Percentiles rank a stretch among this genome's conserved stretches.
phyloP scores from a whole-genome alignment of 2,888 invertebrate genomes.

The Auanema sp. region DNA sequence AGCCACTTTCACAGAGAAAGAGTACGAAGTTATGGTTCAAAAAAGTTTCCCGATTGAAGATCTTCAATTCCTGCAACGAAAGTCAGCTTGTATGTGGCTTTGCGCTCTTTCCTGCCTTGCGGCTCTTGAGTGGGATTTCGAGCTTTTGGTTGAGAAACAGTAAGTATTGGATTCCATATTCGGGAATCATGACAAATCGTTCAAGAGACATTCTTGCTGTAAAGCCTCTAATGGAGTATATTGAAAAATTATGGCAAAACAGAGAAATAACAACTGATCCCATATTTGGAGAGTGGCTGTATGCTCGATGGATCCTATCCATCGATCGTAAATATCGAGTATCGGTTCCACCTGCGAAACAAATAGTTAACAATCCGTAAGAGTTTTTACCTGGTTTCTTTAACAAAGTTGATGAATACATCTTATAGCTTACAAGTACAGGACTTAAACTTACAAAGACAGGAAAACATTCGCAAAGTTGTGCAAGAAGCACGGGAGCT shows the following conservation, averaged over 20 bases:
- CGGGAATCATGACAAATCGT: not conserved
- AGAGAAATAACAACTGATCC: conserved; percentile 28
- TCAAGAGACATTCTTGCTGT: conserved; percentile 30
- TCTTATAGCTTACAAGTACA: not conserved
- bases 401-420: not conserved
- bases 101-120: conserved; percentile 46
- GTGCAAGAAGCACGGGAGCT: too few relatives aligned
- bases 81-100: conserved; percentile 41
- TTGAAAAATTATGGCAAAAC: conserved; percentile 22
- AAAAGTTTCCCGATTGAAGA: conserved; percentile 30
- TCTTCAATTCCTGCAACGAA: conserved; percentile 30
- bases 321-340: conserved; percentile 34
- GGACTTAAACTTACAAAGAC: too few relatives aligned
- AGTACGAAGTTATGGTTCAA: conserved; percentile 12
- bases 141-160: conserved; percentile 33
- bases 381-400: conserved; percentile 6
- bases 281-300: conserved; percentile 39
- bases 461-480: too few relatives aligned
- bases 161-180: conserved; percentile 1
- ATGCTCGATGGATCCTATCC: conserved; percentile 27
- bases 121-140: conserved; percentile 40
- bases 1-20: conserved; percentile 17
- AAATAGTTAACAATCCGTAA: conserved; percentile 52
- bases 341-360: conserved; percentile 40
- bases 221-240: conserved; percentile 29